These are phyloP conservation scores for Margaritifera margaritifera DNA, from an alignment of 2,888 invertebrate species.

Conservation along the genomic window DNA sequence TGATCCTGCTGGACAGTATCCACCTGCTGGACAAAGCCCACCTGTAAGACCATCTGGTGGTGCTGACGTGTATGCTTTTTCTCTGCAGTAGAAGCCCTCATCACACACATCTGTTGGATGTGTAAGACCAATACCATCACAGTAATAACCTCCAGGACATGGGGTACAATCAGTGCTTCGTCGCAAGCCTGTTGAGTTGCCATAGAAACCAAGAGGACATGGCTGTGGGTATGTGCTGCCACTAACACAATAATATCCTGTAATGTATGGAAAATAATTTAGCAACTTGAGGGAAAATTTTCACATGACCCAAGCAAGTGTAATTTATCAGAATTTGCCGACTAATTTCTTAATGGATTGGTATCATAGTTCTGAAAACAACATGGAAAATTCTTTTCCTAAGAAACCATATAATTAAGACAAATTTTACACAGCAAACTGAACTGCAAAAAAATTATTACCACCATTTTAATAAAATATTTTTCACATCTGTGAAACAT, in stretches of 20 bases:
- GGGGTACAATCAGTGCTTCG: constrained; percentile 69
- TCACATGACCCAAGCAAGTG: no score
- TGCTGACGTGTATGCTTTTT: constrained; percentile 70
- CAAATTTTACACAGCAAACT: no score
- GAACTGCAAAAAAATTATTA: no score
- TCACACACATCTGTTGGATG: constrained; percentile 66
- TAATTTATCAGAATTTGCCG: no score
- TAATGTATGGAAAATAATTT: constrained; percentile 3
- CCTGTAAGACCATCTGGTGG: constrained; percentile 70
- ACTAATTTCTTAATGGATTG: no score
- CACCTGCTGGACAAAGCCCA: constrained; percentile 69
- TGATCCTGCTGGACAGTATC: constrained; percentile 67
- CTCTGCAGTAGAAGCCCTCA: constrained; percentile 66
- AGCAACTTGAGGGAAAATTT: no score
- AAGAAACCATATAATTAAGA: no score
- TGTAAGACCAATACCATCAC: constrained; percentile 69
- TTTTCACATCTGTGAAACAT: no score
- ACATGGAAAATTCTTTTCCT: no score
- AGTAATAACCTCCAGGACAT: constrained; percentile 70
- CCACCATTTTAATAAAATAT: no score
- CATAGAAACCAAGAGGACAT: constrained; percentile 70
- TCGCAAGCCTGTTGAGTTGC: constrained; percentile 63
- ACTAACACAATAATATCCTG: constrained; percentile 68
- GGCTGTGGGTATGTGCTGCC: constrained; percentile 65
- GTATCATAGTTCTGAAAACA: no score